Evolutionary conservation across 2,888 invertebrate species (phyloP).

Genomic region (Cerastis leucographa): DNA sequence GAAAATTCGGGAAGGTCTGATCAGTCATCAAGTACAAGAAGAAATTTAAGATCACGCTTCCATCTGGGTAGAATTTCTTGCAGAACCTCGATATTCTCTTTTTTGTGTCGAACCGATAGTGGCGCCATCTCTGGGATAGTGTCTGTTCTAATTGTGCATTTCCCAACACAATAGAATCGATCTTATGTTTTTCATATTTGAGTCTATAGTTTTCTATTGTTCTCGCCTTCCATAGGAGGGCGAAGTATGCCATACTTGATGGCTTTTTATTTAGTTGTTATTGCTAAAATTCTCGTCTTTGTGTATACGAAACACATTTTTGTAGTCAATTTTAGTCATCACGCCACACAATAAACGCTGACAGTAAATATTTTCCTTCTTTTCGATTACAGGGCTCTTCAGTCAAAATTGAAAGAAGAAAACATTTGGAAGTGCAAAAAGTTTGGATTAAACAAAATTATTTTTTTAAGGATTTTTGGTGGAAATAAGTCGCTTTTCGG

Average conservation of each 20-base stretch:
- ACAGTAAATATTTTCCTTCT: constrained; percentile 30
- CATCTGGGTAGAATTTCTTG: constrained; percentile 81
- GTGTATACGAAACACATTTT: constrained; percentile 62
- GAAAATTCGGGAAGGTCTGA: constrained; percentile 90
- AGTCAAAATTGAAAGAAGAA: constrained; percentile 1
- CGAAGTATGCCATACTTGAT: constrained; percentile 89
- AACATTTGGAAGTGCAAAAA: constrained; percentile 3
- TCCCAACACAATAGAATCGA: constrained; percentile 87
- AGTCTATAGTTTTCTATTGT: constrained; percentile 87
- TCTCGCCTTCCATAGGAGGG: constrained; percentile 90
- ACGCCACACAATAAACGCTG: constrained; percentile 42
- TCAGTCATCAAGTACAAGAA: constrained; percentile 83
- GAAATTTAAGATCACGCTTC: constrained; percentile 78
- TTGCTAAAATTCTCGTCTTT: constrained; percentile 56
- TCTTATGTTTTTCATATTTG: constrained; percentile 90
- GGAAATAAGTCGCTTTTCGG: not conserved
- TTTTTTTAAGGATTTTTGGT: not conserved
- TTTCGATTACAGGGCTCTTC: not conserved
- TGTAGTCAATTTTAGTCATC: constrained; percentile 34
- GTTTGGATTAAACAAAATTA: constrained; percentile 1
- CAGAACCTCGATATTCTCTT: constrained; percentile 82
- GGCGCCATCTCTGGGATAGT: constrained; percentile 86
- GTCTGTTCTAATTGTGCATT: constrained; percentile 83
- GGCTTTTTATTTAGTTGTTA: constrained; percentile 57
- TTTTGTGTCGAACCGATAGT: constrained; percentile 82